Evolutionary conservation across 1,140 invertebrate species (phyloP).

Genomic region (Drosophila kurseongensis): DNA sequence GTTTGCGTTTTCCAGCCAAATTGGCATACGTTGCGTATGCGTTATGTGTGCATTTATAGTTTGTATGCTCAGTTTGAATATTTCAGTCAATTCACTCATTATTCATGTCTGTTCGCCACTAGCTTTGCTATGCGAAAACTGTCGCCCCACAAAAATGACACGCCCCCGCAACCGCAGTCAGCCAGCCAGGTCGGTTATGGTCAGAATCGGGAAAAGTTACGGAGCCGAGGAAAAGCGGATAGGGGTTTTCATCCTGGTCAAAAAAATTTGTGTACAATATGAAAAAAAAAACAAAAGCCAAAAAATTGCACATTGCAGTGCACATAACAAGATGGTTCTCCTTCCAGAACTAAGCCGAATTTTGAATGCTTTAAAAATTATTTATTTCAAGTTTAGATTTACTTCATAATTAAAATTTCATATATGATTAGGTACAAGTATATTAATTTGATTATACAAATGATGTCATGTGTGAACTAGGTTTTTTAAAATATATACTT

Average conservation of each 20-base stretch:
- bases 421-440: too few species aligned
- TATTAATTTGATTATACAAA: too few species aligned
- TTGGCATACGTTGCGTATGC: constrained; percentile 59
- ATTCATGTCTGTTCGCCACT: constrained; percentile 77
- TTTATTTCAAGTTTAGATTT: not conserved
- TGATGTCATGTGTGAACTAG: too few species aligned
- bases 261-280: constrained; percentile 33
- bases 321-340: constrained; percentile 11
- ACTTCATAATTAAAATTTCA: too few species aligned
- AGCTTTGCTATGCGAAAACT: constrained; percentile 50
- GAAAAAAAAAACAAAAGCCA: constrained; percentile 8
- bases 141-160: constrained; percentile 44
- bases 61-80: constrained; percentile 38
- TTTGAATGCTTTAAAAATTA: not conserved
- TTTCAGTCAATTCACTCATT: constrained; percentile 62
- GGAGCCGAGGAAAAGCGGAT: not conserved
- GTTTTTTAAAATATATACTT: too few species aligned
- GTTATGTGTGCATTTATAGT: constrained; percentile 46
- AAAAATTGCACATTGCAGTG: constrained; percentile 35
- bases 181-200: constrained; percentile 17
- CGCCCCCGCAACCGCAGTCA: constrained; percentile 47
- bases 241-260: constrained; percentile 10
- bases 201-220: constrained; percentile 13
- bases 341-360: not conserved
- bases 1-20: constrained; percentile 16